Conservation (phyloP, 2,888 invertebrate species). For the Heliconius erato region DNA sequence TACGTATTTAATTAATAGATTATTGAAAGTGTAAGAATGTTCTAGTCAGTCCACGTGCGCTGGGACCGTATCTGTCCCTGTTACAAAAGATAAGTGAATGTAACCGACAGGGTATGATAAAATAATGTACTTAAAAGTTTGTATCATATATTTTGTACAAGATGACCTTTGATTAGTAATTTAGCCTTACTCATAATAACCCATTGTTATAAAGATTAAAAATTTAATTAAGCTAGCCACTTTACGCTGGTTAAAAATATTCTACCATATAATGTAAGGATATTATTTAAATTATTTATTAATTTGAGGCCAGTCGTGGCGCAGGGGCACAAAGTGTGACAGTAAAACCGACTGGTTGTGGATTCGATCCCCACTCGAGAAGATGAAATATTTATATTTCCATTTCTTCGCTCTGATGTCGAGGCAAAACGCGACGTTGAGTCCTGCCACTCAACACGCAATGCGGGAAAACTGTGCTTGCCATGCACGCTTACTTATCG, state of each 20-base stretch:
- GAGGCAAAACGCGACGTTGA: no score
- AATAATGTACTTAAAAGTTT: conserved; percentile 20
- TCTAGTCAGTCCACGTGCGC: neutral
- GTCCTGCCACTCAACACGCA: no score
- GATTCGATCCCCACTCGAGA: no score
- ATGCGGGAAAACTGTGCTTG: no score
- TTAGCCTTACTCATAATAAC: conserved; percentile 1
- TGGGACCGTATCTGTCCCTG: neutral
- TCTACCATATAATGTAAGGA: neutral
- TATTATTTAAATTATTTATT: no score
- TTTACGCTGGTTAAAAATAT: neutral
- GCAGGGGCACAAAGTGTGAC: no score
- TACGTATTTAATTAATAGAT: neutral
- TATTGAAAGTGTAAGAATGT: neutral
- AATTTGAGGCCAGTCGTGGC: no score
- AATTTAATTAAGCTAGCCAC: neutral
- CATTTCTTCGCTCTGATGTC: no score
- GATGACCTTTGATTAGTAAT: conserved; percentile 11
- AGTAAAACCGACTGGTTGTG: no score
- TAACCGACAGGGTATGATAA: neutral
- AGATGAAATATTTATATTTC: no score
- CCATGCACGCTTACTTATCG: no score
- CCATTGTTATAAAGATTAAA: conserved; percentile 7
- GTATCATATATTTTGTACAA: neutral
- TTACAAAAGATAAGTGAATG: conserved; percentile 19